Conservation (phyloP, 2,888 invertebrate species). For the Cyclophora punctaria region DNA sequence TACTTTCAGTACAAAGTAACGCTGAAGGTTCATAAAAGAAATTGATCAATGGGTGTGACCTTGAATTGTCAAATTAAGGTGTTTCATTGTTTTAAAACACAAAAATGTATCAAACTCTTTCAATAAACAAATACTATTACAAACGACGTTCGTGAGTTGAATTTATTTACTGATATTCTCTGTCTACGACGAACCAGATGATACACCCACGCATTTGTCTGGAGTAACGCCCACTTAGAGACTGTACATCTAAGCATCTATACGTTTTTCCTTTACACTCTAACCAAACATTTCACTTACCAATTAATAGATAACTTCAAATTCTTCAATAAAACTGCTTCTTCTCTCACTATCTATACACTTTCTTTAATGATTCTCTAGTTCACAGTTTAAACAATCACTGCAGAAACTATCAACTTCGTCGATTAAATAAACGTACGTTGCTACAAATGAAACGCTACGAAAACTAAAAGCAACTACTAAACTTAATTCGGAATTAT, state of each 20-base stretch:
- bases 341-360: slow-evolving; percentile 5
- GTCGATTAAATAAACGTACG: not conserved
- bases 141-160: slow-evolving; percentile 21
- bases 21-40: too few relatives aligned
- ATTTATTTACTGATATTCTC: slow-evolving; percentile 39
- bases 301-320: slow-evolving; percentile 48
- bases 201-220: slow-evolving; percentile 57
- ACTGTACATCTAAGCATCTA: slow-evolving; percentile 7
- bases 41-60: too few relatives aligned
- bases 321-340: slow-evolving; percentile 26
- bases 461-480: slow-evolving; percentile 29
- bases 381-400: not conserved
- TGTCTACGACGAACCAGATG: slow-evolving; percentile 46
- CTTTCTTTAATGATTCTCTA: slow-evolving; percentile 8
- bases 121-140: slow-evolving; percentile 1
- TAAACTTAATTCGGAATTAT: slow-evolving; percentile 14
- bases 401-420: not conserved
- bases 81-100: not conserved
- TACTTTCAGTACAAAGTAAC: too few relatives aligned
- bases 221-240: slow-evolving; percentile 55
- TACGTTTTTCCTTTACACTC: slow-evolving; percentile 25
- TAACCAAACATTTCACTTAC: slow-evolving; percentile 43
- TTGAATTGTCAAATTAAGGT: too few relatives aligned
- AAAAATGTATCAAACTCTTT: slow-evolving; percentile 4
- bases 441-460: slow-evolving; percentile 21